A percentile compares a stretch with the other conserved stretches of the same genome.
These are phyloP conservation scores for Synergus laeviventris DNA, from an alignment of 2,888 invertebrate genomes.

Conservation along the genomic window DNA sequence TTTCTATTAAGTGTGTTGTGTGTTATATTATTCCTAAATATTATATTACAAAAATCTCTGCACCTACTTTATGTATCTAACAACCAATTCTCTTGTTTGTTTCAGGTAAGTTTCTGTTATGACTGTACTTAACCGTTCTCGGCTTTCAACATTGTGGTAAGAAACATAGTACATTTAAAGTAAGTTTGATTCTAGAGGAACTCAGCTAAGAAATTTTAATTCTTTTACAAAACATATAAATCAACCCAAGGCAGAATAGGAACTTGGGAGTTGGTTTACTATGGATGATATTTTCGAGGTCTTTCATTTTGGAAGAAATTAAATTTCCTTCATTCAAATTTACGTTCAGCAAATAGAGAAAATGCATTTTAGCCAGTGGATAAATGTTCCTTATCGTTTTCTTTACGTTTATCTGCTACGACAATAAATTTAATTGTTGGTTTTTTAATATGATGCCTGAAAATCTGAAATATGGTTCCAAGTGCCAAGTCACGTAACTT, in stretches of 20 bases:
- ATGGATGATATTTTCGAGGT: too few species aligned
- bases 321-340: too few species aligned
- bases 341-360: too few species aligned
- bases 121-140: neutral
- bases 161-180: neutral
- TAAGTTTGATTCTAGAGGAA: neutral
- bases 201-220: neutral
- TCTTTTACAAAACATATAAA: neutral
- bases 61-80: neutral
- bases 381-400: too few species aligned
- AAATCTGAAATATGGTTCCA: too few species aligned
- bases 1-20: neutral
- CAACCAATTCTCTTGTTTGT: neutral
- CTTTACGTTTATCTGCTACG: too few species aligned
- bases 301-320: too few species aligned
- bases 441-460: too few species aligned
- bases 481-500: too few species aligned
- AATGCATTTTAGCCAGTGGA: too few species aligned
- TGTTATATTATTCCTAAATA: neutral
- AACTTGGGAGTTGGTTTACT: too few species aligned
- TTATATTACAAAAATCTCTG: neutral
- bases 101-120: slow-evolving; percentile 21
- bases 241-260: neutral
- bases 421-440: too few species aligned
- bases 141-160: slow-evolving; percentile 1